These are phyloP conservation scores for Pseudocheirus occidentalis DNA, from an alignment of 2,797 vertebrate species.

Conservation along the genomic window DNA sequence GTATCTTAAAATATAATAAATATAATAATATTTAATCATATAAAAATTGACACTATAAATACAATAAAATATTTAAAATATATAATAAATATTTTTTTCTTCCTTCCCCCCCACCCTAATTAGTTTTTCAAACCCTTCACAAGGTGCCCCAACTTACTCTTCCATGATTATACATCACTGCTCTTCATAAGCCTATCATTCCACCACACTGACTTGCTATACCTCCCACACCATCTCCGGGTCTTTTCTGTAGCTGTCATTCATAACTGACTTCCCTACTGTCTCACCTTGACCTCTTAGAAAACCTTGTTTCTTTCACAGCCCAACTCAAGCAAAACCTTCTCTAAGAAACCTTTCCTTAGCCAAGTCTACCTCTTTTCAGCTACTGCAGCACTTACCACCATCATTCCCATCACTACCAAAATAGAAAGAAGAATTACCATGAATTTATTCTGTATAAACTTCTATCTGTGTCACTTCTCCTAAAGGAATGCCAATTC, in stretches of 20 bases:
- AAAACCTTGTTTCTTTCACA: neutral
- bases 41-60: too few species aligned
- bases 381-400: neutral
- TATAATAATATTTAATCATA: too few species aligned
- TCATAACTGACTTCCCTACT: neutral
- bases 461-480: neutral
- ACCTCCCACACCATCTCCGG: neutral
- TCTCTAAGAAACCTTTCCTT: neutral
- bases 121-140: too few species aligned
- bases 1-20: too few species aligned
- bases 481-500: neutral
- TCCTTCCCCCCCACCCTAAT: too few species aligned
- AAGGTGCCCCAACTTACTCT: neutral
- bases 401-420: neutral
- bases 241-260: neutral
- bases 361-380: neutral
- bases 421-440: neutral
- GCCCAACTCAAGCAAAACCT: neutral
- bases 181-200: neutral
- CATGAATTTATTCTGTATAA: neutral
- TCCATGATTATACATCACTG: neutral
- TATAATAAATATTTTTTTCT: too few species aligned
- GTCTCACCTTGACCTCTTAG: neutral
- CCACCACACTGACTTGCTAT: neutral
- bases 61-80: too few species aligned